Base-by-base conservation (phyloP, 2,797 vertebrate genomes). In the Danio kyathit region DNA sequence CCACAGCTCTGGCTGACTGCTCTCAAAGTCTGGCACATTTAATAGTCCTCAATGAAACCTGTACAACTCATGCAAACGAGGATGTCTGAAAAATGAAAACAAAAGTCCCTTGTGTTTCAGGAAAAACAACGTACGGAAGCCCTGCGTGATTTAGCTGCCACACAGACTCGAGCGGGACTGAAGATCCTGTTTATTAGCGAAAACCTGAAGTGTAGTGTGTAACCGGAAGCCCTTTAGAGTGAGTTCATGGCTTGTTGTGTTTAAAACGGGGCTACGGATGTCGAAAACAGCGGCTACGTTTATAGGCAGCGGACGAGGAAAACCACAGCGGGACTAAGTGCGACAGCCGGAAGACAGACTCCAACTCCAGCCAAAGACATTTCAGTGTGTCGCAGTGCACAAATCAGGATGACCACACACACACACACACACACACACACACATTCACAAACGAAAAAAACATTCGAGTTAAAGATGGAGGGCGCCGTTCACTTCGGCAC, bases 111-210 rank as follows among this genome's bases (percentile, higher is more conserved):
- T 9, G 0, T 16, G 51, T 57, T 17, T n/a, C 48, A 21, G 16
- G 7, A 43, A 3, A 54, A 40, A 57, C 87, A 76, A 89, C 90
- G 92, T 92, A 89, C 94, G 94, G 94, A 95, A 95, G 94, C 94
- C 92, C 94, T 94, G 94, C 91, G 90, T 93, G 94, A 94, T 90
- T 90, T 93, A 92, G 94, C 94, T 94, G 94, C 94, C 93, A 88
- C 91, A 86, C 85, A 92, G 80, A 91, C 91, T 87, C 83, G 82
- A 88, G 86, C 85, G 87, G 82, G 79, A 70, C 86, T 89, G 83
- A 90, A 88, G 84, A 88, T 90, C 87, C 86, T 82, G 81, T 88
- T 84, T 81, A 85, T 81, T 81, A 74, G 81, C 29, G 54, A 48
- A 74, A 65, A 84, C 84, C 84, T 87, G 86, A 84, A 85, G 81